Base-by-base conservation (phyloP, 2,113 vertebrate species). In the Thalassoma bifasciatum region DNA sequence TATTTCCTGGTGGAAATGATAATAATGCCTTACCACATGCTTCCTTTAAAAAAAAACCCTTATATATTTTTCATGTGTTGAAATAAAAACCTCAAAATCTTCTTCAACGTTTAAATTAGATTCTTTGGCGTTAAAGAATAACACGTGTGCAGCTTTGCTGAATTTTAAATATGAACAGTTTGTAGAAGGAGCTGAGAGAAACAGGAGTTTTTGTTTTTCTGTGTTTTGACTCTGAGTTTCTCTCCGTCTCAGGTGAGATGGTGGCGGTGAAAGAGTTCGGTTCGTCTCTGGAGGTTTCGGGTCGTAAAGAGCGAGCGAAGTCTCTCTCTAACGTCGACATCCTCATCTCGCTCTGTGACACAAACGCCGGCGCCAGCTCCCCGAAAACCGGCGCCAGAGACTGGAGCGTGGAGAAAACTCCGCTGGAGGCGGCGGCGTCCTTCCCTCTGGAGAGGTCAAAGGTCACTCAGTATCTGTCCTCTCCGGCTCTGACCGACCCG, bases 391-490 rank as follows among this genome's bases (percentile, higher is more conserved):
- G 78, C 0, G 22, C 26, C 13, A 26, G 11, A 0, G 69, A 69
- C 3, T 9, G 42, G 0, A 57, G 53, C 1, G 12, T 42, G 40
- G 79, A 80, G 80, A 94, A 83, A 42, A 80, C 89, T 34, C 91
- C 87, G 26, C 74, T 93, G 62, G 93, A 95, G 84, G 92, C 91
- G 0, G 75, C 92, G 0, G 64, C 78, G 14, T 95, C 95, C 9
- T 93, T 90, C 12, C 96, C 95, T 11, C 83, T 94, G 23, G 94
- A 92, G 62, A 94, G 89, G 87, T 85, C 92, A 26, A 92, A 88
- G 81, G 81, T 92, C 9, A 79, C 84, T 22, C 85, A 47, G 24
- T 93, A 89, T 75, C 89, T 88, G 11, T 91, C 94, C 0, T 88
- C 89, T 12, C 91, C 92, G 1, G 61, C 81, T 1, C 77, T 85